Conservation (phyloP, 2,888 invertebrate species). For the Iphiclides podalirius region DNA sequence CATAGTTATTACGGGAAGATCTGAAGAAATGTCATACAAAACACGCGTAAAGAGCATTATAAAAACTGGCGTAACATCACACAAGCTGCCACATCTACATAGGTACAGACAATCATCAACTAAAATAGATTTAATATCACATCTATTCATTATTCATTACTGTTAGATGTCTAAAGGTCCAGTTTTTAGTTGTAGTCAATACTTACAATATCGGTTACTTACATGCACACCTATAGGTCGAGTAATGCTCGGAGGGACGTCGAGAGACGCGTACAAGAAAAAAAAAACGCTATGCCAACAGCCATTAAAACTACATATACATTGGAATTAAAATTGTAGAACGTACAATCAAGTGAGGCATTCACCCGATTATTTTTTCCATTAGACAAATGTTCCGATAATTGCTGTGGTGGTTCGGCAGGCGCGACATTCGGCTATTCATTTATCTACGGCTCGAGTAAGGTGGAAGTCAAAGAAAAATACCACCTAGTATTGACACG, state of each 20-base stretch:
- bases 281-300: constrained; percentile 26
- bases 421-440: constrained; percentile 47
- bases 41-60: constrained; percentile 44
- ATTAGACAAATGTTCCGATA: constrained; percentile 54
- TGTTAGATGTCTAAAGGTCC: constrained; percentile 40
- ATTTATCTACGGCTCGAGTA: constrained; percentile 45
- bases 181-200: constrained; percentile 33
- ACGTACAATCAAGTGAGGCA: constrained; percentile 59
- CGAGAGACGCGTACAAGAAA: constrained; percentile 21
- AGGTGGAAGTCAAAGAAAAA: constrained; percentile 20
- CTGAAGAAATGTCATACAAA: constrained; percentile 30
- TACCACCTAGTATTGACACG: constrained; percentile 7
- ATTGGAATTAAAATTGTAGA: constrained; percentile 52
- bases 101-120: constrained; percentile 55
- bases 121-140: constrained; percentile 43
- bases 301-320: constrained; percentile 34
- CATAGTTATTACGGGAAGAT: constrained; percentile 29
- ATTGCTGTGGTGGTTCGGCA: constrained; percentile 47
- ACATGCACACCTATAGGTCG: constrained; percentile 35
- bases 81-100: constrained; percentile 66
- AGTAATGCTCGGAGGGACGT: constrained; percentile 12
- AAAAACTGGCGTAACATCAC: constrained; percentile 67
- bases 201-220: constrained; percentile 38
- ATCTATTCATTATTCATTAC: constrained; percentile 37
- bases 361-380: constrained; percentile 57